Percentiles rank a stretch among this genome's conserved stretches.
phyloP scores from a whole-genome alignment of 2,888 invertebrate genomes.

The Amiota communis region DNA sequence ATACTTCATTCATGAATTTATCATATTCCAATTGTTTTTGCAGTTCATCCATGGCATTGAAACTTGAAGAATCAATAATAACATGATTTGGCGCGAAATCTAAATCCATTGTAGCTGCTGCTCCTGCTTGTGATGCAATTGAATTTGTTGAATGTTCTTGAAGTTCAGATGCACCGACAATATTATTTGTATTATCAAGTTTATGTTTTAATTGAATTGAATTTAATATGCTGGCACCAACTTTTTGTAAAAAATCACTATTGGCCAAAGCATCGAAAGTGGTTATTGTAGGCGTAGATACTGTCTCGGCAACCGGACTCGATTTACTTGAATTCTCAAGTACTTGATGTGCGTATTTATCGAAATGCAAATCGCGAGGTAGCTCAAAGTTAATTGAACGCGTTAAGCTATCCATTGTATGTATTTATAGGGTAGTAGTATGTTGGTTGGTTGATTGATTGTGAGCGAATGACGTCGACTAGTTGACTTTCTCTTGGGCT shows the following conservation, averaged over 20 bases:
- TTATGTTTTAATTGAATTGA: conserved; percentile 63
- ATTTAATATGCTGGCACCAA: conserved; percentile 68
- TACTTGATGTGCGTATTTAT: conserved; percentile 67
- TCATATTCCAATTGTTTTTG: conserved; percentile 75
- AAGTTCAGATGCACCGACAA: too few species aligned
- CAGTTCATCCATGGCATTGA: conserved; percentile 62
- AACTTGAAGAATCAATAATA: conserved; percentile 63
- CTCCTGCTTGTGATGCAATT: conserved; percentile 31
- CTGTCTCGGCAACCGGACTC: conserved; percentile 38
- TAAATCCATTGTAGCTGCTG: conserved; percentile 53
- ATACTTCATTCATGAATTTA: conserved; percentile 78
- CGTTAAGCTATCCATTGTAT: conserved; percentile 66
- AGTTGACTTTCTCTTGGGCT: conserved; percentile 21
- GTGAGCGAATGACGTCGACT: background rate
- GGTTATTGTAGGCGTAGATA: conserved; percentile 60
- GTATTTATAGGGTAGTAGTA: conserved; percentile 5
- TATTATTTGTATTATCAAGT: conserved; percentile 33
- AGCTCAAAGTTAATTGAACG: conserved; percentile 69
- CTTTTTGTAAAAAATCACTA: conserved; percentile 67
- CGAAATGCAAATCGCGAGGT: conserved; percentile 69
- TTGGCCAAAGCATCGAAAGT: conserved; percentile 51
- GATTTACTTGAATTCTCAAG: conserved; percentile 51
- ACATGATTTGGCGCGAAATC: conserved; percentile 63
- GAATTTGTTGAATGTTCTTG: conserved; percentile 17
- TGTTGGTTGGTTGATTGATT: background rate